Base-by-base conservation (phyloP, 2,113 vertebrate species). In the Trichechus manatus region DNA sequence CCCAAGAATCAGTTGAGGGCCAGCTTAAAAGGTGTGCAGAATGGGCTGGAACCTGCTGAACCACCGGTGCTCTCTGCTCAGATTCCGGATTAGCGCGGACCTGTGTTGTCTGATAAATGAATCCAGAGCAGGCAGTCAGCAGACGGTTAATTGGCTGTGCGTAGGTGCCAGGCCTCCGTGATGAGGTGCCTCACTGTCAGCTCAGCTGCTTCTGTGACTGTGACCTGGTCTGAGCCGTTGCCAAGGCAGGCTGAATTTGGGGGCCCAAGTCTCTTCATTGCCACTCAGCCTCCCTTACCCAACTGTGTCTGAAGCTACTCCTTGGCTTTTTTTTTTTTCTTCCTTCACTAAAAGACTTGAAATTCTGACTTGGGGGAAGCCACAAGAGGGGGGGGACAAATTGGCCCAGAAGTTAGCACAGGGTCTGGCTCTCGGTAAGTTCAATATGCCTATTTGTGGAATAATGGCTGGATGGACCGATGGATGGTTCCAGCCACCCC, bases 171-270 rank as follows among this genome's bases (percentile, higher is more conserved):
- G 39, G n/a, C 53, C 23, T 23, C n/a, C 42, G 11, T 0, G 1
- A 17, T 0, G 2, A 36, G 17, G 17, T 17, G 9, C 9, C 29
- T 68, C 6, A 4, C 19, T 0, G 27, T 64, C 1, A 0, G 53
- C 56, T 25, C 77, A 25, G 64, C 92, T 72, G 63, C 78, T 61
- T 75, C 87, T 68, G 68, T 23, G 82, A 77, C 6, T n/a, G 88
- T 61, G 4, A 6, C 47, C 47, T 50, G 39, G 27, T 53, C 78
- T 22, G 4, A 39, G n/a, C n/a, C 4, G 0, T 53, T 53, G 84
- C 42, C n/a, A 19, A 33, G 19, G 56, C 29, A 93, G n/a, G 23
- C 78, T 81, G n/a, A 39, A 0, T 22, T 13, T 56, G 5, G 66
- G 22, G 15, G 7, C 31, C 15, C 7, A 29, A 3, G 25, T 36